Percentiles rank a stretch among this genome's conserved stretches.
Evolutionary conservation across 2,113 vertebrate species (phyloP).

Genomic region (Propithecus coquereli): DNA sequence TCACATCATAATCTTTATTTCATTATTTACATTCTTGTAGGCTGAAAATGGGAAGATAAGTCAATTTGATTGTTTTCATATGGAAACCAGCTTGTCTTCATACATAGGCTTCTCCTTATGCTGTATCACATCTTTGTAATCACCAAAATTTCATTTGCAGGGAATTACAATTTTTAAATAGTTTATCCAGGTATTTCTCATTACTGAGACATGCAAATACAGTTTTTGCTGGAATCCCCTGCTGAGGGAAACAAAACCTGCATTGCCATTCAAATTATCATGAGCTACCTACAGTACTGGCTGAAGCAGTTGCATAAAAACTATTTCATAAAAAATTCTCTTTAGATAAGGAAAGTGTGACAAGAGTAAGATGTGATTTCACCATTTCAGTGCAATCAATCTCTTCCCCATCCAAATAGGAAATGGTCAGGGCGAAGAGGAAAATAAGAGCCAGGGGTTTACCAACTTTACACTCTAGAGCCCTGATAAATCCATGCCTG

Average conservation of each 20-base stretch:
- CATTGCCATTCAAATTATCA: not conserved
- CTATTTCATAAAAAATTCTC: not conserved
- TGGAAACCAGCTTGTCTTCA: not conserved
- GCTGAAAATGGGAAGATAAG: not conserved
- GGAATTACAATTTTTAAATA: not conserved
- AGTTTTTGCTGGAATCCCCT: not conserved
- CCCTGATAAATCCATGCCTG: not conserved
- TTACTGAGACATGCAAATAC: slow-evolving; percentile 26
- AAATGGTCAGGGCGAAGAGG: not conserved
- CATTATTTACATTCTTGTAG: not conserved
- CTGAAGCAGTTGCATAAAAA: not conserved
- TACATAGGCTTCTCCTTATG: not conserved
- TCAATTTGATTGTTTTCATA: not conserved
- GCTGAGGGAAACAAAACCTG: slow-evolving; percentile 1
- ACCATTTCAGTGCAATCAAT: not conserved
- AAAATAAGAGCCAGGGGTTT: not conserved
- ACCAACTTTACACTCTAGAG: not conserved
- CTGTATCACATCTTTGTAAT: not conserved
- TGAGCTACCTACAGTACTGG: not conserved
- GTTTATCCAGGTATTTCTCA: not conserved
- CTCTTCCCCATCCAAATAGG: not conserved
- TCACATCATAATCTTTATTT: not conserved
- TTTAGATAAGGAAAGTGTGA: not conserved
- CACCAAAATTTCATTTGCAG: not conserved
- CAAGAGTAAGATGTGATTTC: not conserved